These are phyloP conservation scores for Panagrolaimus sp. DNA, from an alignment of 1,140 invertebrate genomes.

Conservation along the genomic window DNA sequence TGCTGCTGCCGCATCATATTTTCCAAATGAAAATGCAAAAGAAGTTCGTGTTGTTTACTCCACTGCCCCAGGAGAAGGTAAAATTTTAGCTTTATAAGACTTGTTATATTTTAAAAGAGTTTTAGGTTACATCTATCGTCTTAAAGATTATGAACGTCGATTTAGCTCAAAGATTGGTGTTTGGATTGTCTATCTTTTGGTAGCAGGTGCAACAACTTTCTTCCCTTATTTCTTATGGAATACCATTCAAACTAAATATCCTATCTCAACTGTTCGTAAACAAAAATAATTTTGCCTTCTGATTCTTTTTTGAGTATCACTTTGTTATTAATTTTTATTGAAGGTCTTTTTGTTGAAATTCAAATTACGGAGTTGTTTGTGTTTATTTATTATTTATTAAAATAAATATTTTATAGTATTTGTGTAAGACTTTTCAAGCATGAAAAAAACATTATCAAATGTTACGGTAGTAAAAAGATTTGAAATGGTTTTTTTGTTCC, in stretches of 20 bases:
- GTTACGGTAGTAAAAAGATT: no score
- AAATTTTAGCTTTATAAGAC: constrained; percentile 1
- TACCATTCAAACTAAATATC: constrained; percentile 32
- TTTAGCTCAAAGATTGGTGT: constrained; percentile 94
- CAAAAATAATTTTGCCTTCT: constrained; percentile 13
- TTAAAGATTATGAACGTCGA: constrained; percentile 90
- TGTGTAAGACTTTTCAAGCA: no score
- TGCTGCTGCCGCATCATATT: constrained; percentile 84
- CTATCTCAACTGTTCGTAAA: background rate
- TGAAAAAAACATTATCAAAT: no score
- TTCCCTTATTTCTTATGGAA: constrained; percentile 33
- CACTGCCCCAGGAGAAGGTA: constrained; percentile 90
- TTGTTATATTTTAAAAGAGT: background rate
- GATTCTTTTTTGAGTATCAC: constrained; percentile 1
- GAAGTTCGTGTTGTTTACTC: constrained; percentile 70
- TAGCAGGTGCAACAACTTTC: constrained; percentile 60
- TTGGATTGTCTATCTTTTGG: constrained; percentile 90
- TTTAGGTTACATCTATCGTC: constrained; percentile 74
- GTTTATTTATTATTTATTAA: constrained; percentile 10
- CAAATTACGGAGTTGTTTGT: background rate
- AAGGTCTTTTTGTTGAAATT: background rate
- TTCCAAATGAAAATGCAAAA: constrained; percentile 66
- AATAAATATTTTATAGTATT: background rate
- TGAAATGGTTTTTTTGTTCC: no score
- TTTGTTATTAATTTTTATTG: background rate